Evolutionary conservation across 2,797 vertebrate species (phyloP), one percentile per base, ranked within the genome.

Genomic region (Eospalax fontanierii): DNA sequence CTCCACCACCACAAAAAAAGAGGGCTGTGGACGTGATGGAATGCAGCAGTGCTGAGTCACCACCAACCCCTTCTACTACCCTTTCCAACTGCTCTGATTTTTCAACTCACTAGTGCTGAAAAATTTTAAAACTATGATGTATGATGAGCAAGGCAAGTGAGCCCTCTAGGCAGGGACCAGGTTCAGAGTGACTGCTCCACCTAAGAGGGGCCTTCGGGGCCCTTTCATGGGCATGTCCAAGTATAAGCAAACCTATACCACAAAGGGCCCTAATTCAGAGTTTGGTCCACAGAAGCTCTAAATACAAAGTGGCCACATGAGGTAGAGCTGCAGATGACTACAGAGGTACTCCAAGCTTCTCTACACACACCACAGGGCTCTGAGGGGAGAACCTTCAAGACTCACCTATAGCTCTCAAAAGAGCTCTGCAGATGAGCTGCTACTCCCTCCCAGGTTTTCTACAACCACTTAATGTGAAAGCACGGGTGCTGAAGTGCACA

Each of bases 281-380:
- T 15, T 1, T 65, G n/a, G 35, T n/a, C 16, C 30, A 38, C 65
- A 40, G 33, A n/a, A 6, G 22, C 10, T n/a, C 66, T 50, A 10
- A 15, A 26, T 14, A 28, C 30, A 38, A n/a, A 43, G 21, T 12
- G 18, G 38, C 30, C 4, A 1, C 59, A 4, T 0, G 4, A 59
- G 10, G 46, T 35, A 6, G 24, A 24, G 59, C 26, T 50, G 14
- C 9, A 2, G 26, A 24, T 28, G 4, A 19, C 0, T n/a, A 1
- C 26, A 63, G 35, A 50, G 5, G 22, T 2, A 18, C 54, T 15
- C 22, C 4, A 1, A 7, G 4, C 1, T 30, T 46, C 30, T 26
- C 40, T 15, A 54, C 16, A 74, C 5, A 65, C 10, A 33, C 70
- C 2, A 8, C 4, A 2, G 57, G 35, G 46, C 4, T 61, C 38